A percentile compares a stretch with the other conserved stretches of the same genome.
phyloP scores from a whole-genome alignment of 2,797 vertebrate genomes.

The Sebastes diploproa region DNA sequence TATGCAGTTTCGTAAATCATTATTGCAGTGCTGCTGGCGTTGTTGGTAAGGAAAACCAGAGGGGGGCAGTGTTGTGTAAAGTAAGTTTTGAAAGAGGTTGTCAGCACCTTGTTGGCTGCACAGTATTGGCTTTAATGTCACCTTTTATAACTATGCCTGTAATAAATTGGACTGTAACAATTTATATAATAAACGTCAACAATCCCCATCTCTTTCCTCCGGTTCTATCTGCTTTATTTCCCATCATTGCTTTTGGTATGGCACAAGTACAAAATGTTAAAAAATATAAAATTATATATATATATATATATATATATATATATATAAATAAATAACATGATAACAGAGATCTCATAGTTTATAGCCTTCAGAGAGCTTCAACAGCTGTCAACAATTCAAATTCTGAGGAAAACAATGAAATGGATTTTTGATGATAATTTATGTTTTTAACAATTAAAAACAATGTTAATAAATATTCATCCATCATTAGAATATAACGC shows the following conservation, averaged over 20 bases:
- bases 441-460: neutral
- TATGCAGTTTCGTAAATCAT: constrained; percentile 3
- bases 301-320: neutral
- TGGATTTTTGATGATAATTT: neutral
- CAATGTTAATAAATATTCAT: too few species aligned
- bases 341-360: neutral
- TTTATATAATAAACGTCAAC: constrained; percentile 38
- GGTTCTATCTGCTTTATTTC: neutral
- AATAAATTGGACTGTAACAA: neutral
- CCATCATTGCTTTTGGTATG: neutral
- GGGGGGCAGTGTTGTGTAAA: constrained; percentile 61
- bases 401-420: neutral
- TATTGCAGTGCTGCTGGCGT: neutral
- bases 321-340: neutral
- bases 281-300: neutral
- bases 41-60: constrained; percentile 8
- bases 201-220: neutral
- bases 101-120: neutral
- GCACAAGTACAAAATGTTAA: neutral
- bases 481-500: too few species aligned
- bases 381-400: neutral
- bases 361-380: neutral
- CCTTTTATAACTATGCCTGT: neutral
- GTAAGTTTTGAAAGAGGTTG: neutral
- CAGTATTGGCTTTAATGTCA: neutral